Evolutionary conservation across 2,797 vertebrate genomes (phyloP).

Genomic region (Tympanoctomys barrerae): DNA sequence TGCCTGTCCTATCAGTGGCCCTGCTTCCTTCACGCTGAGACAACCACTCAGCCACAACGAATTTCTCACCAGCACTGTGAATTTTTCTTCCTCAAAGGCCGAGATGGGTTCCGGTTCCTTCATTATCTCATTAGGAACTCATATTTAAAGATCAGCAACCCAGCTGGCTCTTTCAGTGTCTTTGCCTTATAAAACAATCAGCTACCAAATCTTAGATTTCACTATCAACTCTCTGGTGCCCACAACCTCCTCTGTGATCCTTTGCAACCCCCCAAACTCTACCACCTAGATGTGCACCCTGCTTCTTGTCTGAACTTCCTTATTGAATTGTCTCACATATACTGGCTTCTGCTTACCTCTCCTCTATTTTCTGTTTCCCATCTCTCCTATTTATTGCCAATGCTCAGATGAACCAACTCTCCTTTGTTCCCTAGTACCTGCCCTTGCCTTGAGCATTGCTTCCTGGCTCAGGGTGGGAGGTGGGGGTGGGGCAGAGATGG

Average conservation of each 20-base stretch:
- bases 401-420: background rate
- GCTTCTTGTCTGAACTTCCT: background rate
- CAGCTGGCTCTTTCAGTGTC: background rate
- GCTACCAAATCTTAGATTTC: background rate
- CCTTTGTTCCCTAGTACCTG: background rate
- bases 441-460: background rate
- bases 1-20: background rate
- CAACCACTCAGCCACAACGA: background rate
- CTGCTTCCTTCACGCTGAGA: background rate
- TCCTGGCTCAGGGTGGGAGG: background rate
- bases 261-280: background rate
- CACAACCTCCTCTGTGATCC: background rate
- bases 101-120: background rate
- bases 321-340: background rate
- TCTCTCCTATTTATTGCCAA: background rate
- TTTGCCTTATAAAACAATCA: background rate
- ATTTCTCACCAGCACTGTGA: background rate
- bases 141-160: background rate
- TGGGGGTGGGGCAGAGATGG: no score
- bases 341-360: background rate
- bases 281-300: background rate
- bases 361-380: background rate
- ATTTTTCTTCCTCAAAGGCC: background rate
- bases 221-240: background rate
- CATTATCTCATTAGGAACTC: background rate